These are phyloP conservation scores for Prolemur simus DNA, from an alignment of 2,113 vertebrate genomes.

Conservation along the genomic window DNA sequence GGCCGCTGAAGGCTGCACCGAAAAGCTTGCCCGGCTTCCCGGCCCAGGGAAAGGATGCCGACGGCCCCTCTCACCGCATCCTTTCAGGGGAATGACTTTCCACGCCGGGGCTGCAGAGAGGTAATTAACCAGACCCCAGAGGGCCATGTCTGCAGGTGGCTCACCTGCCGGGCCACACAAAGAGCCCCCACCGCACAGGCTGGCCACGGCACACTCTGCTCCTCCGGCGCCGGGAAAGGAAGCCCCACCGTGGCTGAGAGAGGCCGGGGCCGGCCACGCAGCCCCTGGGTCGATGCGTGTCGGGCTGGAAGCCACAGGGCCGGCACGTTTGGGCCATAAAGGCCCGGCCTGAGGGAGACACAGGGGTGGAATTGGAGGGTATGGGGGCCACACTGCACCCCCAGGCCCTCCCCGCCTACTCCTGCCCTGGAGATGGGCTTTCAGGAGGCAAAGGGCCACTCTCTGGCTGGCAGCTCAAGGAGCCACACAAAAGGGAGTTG, in stretches of 20 bases:
- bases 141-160: neutral
- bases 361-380: accelerated
- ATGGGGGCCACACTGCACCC: accelerated
- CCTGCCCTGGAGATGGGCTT: accelerated
- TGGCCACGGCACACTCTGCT: neutral
- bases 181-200: neutral
- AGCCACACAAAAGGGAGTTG: accelerated
- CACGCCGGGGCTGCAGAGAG: neutral
- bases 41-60: no score
- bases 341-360: neutral
- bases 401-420: neutral
- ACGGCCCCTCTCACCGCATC: neutral
- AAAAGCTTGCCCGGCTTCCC: neutral
- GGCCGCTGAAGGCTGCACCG: neutral
- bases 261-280: neutral
- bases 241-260: neutral
- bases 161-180: conserved; percentile 49
- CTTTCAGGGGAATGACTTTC: conserved; percentile 54
- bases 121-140: conserved; percentile 54
- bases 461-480: neutral
- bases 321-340: neutral
- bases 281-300: accelerated
- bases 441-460: neutral
- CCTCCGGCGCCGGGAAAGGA: neutral
- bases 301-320: neutral